These are phyloP conservation scores for Eristalinus sepulchralis DNA, from an alignment of 2,888 invertebrate species.

Conservation along the genomic window DNA sequence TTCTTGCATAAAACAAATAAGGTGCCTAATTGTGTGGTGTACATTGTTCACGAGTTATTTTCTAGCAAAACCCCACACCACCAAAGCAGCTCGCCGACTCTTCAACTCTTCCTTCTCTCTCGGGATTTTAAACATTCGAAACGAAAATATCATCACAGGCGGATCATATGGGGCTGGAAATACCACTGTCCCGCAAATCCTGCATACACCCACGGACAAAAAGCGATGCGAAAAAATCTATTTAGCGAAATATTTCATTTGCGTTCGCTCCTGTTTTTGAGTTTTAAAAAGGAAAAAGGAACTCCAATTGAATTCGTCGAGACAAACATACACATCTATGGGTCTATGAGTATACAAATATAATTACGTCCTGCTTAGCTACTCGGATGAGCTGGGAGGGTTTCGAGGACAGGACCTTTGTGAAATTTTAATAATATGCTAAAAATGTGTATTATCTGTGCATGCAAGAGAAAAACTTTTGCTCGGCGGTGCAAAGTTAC, in stretches of 20 bases:
- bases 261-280: constrained; percentile 67
- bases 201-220: constrained; percentile 43
- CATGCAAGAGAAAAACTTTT: constrained; percentile 68
- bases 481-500: constrained; percentile 62
- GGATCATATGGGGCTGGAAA: constrained; percentile 14
- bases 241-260: constrained; percentile 70
- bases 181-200: constrained; percentile 38
- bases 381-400: constrained; percentile 61
- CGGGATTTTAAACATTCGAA: constrained; percentile 64
- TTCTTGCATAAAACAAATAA: constrained; percentile 67
- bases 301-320: constrained; percentile 64
- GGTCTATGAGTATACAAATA: constrained; percentile 42
- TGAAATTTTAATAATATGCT: constrained; percentile 70
- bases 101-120: constrained; percentile 12
- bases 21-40: constrained; percentile 71
- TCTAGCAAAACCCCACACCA: constrained; percentile 1
- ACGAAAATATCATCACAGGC: constrained; percentile 59
- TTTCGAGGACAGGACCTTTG: constrained; percentile 63
- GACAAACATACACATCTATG: constrained; percentile 24
- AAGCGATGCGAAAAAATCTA: constrained; percentile 63
- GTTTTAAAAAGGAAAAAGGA: constrained; percentile 65
- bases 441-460: constrained; percentile 71
- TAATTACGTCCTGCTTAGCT: constrained; percentile 66
- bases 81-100: background rate
- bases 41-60: constrained; percentile 66